These are phyloP conservation scores for Bombus fervidus DNA, from an alignment of 1,140 invertebrate genomes.

Conservation along the genomic window DNA sequence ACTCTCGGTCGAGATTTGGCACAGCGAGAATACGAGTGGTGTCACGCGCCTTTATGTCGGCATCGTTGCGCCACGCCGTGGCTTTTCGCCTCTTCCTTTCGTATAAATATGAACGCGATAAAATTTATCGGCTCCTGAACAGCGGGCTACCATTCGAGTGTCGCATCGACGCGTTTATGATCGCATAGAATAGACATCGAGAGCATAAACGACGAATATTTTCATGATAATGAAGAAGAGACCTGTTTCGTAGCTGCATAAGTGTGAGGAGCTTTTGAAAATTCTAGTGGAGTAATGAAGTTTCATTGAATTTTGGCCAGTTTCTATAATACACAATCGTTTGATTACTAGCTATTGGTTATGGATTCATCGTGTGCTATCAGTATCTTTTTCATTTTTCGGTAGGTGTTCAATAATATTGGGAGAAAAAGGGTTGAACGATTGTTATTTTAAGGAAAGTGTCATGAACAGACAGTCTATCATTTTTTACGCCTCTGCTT, in stretches of 20 bases:
- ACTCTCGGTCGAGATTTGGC: conserved; percentile 55
- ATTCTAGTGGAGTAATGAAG: not conserved
- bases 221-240: not conserved
- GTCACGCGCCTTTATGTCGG: conserved; percentile 53
- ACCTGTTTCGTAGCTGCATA: not conserved
- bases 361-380: too few species aligned
- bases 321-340: too few species aligned
- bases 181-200: not conserved
- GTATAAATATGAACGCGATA: conserved; percentile 68
- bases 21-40: conserved; percentile 43
- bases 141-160: not conserved
- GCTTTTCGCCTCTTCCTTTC: not conserved
- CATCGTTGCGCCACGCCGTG: conserved; percentile 3
- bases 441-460: too few species aligned
- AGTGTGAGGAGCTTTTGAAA: not conserved
- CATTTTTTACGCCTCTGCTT: too few species aligned
- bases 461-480: too few species aligned
- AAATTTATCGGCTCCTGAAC: conserved; percentile 67
- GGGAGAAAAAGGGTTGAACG: too few species aligned
- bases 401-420: too few species aligned
- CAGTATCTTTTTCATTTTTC: too few species aligned
- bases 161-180: not conserved
- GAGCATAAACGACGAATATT: not conserved
- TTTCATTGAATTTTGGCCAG: not conserved
- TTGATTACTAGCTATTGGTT: too few species aligned